Conservation (phyloP, 1,140 invertebrate species). For the Hesperophylax magnus region DNA sequence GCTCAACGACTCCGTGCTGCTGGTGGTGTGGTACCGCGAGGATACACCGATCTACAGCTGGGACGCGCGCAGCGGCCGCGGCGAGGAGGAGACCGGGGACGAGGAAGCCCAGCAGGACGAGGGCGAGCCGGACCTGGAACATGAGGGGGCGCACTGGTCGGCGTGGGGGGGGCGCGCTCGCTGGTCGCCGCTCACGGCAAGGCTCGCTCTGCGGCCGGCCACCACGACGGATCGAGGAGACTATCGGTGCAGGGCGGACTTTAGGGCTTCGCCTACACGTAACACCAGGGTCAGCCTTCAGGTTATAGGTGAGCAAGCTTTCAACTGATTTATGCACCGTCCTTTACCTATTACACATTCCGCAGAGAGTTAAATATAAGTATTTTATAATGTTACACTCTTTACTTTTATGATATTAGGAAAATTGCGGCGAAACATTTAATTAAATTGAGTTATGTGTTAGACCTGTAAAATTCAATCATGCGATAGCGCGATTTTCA, state of each 20-base stretch:
- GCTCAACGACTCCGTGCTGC: constrained; percentile 69
- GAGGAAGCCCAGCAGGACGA: constrained; percentile 44
- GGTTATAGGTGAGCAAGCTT: constrained; percentile 45
- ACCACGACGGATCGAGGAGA: constrained; percentile 46
- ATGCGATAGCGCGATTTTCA: no score
- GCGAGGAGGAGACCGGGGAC: constrained; percentile 3
- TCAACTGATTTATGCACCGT: background rate
- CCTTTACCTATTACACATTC: background rate
- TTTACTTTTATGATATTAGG: no score
- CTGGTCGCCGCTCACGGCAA: constrained; percentile 46
- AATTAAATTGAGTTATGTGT: no score
- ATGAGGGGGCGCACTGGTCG: constrained; percentile 51
- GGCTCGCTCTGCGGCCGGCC: constrained; percentile 45
- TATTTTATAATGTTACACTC: no score
- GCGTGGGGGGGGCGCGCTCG: constrained; percentile 36
- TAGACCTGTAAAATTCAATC: no score
- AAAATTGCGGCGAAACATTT: no score
- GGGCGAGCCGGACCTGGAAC: background rate
- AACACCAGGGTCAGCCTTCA: constrained; percentile 51
- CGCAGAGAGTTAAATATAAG: no score
- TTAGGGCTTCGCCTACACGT: constrained; percentile 50
- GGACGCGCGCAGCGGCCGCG: constrained; percentile 43
- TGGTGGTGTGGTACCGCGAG: constrained; percentile 75
- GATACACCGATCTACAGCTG: constrained; percentile 75
- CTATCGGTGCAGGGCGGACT: constrained; percentile 53